Evolutionary conservation across 2,113 vertebrate genomes (phyloP), one percentile per base, ranked within the genome.

Genomic region (Melanerpes aurifrons): DNA sequence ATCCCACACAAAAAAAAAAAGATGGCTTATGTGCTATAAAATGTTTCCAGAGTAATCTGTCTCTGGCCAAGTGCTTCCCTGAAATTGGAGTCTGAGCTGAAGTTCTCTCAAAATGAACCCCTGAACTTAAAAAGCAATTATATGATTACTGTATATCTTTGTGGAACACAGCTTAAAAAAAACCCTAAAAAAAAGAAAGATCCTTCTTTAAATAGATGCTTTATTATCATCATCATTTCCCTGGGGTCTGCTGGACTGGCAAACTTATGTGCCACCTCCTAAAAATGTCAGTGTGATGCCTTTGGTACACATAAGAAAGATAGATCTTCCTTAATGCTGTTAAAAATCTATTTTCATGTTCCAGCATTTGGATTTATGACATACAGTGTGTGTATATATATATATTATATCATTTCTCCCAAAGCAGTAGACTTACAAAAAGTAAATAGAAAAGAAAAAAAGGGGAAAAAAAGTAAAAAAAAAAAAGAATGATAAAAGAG

Each of bases 311-410:
- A 86, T 86, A 72, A 88, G 84, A 86, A 89, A 94, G 80, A 94
- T 15, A 83, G 54, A 91, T 92, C 58, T 78, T 84, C 66, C 35
- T 91, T 86, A 81, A 78, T 81, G 76, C 47, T 62, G 40, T 47
- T 86, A 79, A 78, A 89, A 96, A 93, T 69, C 54, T 87, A 8
- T 72, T 88, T 75, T 67, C 76, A 58, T 69, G 73, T 91, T 88
- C 67, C 76, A 94, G 50, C 40, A 66, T 69, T 86, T 84, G 35
- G 63, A 94, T 91, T 91, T 95, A 94, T 67, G 76, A 68, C 74
- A 62, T 50, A 72, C 8, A 26, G 43, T 61, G 11, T 72, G 11
- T 29, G 32, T n/a, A 12, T 29, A 37, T 35, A 37, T 35, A 35
- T 37, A 47, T 82, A 20, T 82, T 66, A 31, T 26, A 58, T 5